Evolutionary conservation across 1,140 invertebrate genomes (phyloP), one percentile per base, ranked within the genome.

Genomic region (Ectropis grisescens): DNA sequence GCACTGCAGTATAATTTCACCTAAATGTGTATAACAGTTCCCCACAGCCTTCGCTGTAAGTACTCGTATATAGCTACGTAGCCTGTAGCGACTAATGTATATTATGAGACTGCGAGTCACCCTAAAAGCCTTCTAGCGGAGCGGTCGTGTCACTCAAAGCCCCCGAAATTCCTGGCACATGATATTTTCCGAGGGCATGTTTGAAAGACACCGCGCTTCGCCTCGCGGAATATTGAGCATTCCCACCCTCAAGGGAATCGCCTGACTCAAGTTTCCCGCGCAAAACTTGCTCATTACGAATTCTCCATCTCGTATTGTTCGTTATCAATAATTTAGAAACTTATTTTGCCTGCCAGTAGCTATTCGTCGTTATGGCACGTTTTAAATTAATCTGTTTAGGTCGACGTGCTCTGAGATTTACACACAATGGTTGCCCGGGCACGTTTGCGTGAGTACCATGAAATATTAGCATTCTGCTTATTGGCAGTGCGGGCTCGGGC

Each of bases 381-480:
- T 47, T 52, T 40, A 40, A 44, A 55, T 61, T 47, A 55, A 53
- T 56, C 44, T 48, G 53, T 56, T 60, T 55, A 52, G 51, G 57
- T 61, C 61, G 52, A 56, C 53, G 60, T 49, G 55, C 52, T 50
- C 42, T 43, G 37, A 46, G 54, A 71, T 60, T 70, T 60, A 56
- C 66, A 67, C 58, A 71, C 67, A 66, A 71, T 60, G 47, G 38
- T 28, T 41, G 47, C 40, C 40, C 41, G 45, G 42, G 29, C 42
- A 45, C 47, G 47, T 58, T 48, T 60, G 52, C 57, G 53, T 56
- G 46, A 60, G 51, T 60, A 58, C 57, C 47, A 60, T 67, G 50
- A 66, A 54, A 64, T 66, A 66, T 60, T 58, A 51, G 49, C 46
- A 49, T 37, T 35, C 27, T 39, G 38, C 37, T 33, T 34, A 40